A percentile compares a stretch with the other conserved stretches of the same genome.
Conservation (phyloP, 2,888 invertebrate genomes). For the Dynastes grantii region DNA sequence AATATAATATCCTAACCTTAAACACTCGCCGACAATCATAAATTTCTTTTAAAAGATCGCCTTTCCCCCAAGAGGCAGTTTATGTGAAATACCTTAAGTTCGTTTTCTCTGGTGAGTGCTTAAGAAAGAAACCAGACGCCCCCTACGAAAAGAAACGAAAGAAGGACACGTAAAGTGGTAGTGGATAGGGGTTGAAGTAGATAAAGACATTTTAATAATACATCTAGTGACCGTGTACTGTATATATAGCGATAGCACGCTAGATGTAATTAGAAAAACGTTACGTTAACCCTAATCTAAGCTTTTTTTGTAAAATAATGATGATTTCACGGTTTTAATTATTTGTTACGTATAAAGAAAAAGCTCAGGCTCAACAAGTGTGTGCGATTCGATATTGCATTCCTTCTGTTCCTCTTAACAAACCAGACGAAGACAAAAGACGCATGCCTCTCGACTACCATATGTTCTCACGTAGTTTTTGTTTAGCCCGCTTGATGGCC, state of each 20-base stretch:
- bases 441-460: not conserved
- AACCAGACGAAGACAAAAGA: conserved; percentile 17
- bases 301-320: not conserved
- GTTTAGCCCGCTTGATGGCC: not conserved
- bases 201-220: conserved; percentile 54
- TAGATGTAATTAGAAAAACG: too few relatives aligned
- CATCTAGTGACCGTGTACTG: conserved; percentile 45
- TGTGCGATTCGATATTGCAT: not conserved
- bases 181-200: conserved; percentile 28
- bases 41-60: conserved; percentile 12
- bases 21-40: not conserved
- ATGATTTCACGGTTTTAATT: too few relatives aligned
- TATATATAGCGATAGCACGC: not conserved
- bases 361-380: conserved; percentile 6
- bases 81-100: conserved; percentile 49
- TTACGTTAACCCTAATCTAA: not conserved
- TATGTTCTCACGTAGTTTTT: conserved; percentile 41
- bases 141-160: conserved; percentile 44
- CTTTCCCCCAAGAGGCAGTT: not conserved
- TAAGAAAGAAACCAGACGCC: conserved; percentile 56
- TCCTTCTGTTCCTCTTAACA: not conserved
- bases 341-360: too few relatives aligned
- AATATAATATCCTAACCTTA: not conserved
- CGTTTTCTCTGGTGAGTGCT: conserved; percentile 54
- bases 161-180: conserved; percentile 24